phyloP scores from a whole-genome alignment of 2,797 vertebrate genomes.

The Aeoliscus strigatus region DNA sequence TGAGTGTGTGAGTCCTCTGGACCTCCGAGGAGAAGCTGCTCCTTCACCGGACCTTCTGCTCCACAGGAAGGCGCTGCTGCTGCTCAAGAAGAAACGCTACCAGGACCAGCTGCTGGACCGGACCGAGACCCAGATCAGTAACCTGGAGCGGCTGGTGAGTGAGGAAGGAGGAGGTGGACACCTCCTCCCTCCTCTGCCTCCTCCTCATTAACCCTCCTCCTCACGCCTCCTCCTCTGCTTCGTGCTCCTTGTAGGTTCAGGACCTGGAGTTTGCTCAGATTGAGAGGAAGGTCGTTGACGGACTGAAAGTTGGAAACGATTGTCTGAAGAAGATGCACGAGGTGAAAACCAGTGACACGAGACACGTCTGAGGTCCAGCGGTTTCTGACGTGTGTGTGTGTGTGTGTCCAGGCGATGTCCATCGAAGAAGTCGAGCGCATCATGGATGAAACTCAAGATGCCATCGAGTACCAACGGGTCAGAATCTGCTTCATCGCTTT shows the following conservation, averaged over 20 bases:
- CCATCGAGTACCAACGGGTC: conserved; percentile 91
- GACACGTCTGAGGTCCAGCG: too few species aligned
- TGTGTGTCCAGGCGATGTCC: conserved; percentile 91
- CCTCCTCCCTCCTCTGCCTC: too few species aligned
- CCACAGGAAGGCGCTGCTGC: conserved; percentile 85
- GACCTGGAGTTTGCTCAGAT: conserved; percentile 95
- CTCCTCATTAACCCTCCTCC: too few species aligned
- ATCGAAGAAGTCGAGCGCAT: conserved; percentile 92
- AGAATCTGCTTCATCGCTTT: conserved; percentile 1
- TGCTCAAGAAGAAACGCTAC: conserved; percentile 91
- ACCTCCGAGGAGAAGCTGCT: too few species aligned
- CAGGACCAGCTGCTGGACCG: conserved; percentile 87
- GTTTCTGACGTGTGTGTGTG: too few species aligned
- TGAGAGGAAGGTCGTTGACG: conserved; percentile 91
- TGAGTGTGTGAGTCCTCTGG: too few species aligned
- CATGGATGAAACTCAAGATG: conserved; percentile 91
- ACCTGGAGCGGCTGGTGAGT: conserved; percentile 90
- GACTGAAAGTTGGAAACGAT: conserved; percentile 89
- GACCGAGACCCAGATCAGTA: conserved; percentile 88
- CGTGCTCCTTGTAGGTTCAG: too few species aligned
- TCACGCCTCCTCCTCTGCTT: too few species aligned
- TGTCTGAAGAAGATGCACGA: conserved; percentile 86
- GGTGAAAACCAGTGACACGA: conserved; percentile 61
- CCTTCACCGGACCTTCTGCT: too few species aligned
- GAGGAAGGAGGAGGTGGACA: too few species aligned